phyloP scores from a whole-genome alignment of 2,888 invertebrate species.

The Argyresthia albistria region DNA sequence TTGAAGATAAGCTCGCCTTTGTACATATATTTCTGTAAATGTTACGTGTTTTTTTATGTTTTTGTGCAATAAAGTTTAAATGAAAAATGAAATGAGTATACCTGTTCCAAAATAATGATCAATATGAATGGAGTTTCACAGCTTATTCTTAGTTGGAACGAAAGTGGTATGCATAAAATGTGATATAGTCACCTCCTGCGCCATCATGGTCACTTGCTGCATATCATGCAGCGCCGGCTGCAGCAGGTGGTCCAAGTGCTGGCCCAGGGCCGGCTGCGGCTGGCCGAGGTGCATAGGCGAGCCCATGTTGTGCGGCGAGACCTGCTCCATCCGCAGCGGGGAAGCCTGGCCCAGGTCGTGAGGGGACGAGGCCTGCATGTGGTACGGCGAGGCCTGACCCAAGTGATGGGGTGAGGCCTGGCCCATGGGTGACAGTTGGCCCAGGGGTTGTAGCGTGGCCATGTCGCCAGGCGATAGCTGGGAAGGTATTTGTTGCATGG shows the following conservation, averaged over 20 bases:
- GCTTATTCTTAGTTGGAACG: too few relatives aligned
- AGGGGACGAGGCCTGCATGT: slow-evolving; percentile 1
- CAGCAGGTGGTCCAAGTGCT: not conserved
- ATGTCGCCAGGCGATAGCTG: slow-evolving; percentile 13
- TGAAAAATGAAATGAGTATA: not conserved
- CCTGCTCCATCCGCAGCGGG: slow-evolving; percentile 12
- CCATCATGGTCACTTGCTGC: too few relatives aligned
- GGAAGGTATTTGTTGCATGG: slow-evolving; percentile 9
- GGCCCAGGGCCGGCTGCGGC: not conserved
- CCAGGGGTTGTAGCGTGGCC: slow-evolving; percentile 14
- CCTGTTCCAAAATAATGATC: not conserved
- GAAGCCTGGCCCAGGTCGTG: slow-evolving; percentile 24
- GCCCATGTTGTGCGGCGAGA: too few relatives aligned
- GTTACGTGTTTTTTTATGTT: too few relatives aligned
- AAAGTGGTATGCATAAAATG: too few relatives aligned
- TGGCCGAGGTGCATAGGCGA: too few relatives aligned
- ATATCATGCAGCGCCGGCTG: too few relatives aligned
- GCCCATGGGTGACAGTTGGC: slow-evolving; percentile 7
- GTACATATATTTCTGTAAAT: too few relatives aligned
- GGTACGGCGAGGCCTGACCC: slow-evolving; percentile 10
- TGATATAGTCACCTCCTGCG: too few relatives aligned
- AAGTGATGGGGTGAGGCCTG: slow-evolving; percentile 17
- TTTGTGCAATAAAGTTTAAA: too few relatives aligned
- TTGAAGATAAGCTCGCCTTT: too few relatives aligned
- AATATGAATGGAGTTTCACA: not conserved